Evolutionary conservation across 2,797 vertebrate species (phyloP), one percentile per base, ranked within the genome.

Genomic region (Champsocephalus esox): DNA sequence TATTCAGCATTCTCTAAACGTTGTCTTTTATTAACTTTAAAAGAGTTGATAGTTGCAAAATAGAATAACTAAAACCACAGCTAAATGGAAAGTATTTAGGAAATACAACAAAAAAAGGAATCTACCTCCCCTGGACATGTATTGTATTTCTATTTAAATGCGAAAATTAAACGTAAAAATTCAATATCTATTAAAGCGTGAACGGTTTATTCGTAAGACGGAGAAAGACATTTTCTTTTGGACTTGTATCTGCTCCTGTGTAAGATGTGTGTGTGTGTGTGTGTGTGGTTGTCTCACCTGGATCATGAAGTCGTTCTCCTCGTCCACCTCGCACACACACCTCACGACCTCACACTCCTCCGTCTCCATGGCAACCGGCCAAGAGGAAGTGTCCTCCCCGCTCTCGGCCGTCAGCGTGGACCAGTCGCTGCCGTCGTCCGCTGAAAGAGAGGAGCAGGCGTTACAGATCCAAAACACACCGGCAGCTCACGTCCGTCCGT

Each of bases 291-390:
- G 11, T 38, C 24, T 70, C 91, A 98, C 98, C 97, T 99, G 98
- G 86, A 99, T 99, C 98, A 99, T 99, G 89, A 99, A 99, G 91
- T 99, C 98, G 76, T 98, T 98, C 93, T 99, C 98, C 85, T 99
- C 98, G 78, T 98, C 96, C 75, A 98, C 95, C 91, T 98, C 97
- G 71, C 98, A 99, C 90, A 99, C 94, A 85, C 98, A 99, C 48
- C 97, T 96, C 79, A 99, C 96, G 54, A 97, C 94, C 83, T 98
- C 98, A 61, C 94, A 96, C 45, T 96, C 95, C 16, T 94, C 95
- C 10, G 91, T 94, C 55, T 94, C 94, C 9, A 93, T 93, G 4
- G 92, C 87, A 12, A 94, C 91, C 1, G 93, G 92, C 81, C 79
- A 97, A 87, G 79, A 94, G 94, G 17, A 91, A 88, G 84, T 95